Conservation (phyloP, 2,113 vertebrate genomes). For the Pseudolaguvia tuberculata region DNA sequence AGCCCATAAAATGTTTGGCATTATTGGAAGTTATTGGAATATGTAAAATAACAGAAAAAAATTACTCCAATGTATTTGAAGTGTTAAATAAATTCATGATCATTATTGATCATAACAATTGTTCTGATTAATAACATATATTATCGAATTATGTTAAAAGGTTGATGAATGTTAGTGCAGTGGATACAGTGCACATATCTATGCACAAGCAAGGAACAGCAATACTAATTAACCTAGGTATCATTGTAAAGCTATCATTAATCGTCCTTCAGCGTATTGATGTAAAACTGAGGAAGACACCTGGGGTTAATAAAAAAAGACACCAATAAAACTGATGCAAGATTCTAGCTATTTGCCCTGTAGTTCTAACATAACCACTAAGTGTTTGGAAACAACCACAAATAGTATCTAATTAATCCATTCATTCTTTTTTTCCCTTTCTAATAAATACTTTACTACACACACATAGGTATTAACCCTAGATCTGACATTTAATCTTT, state of each 20-base stretch:
- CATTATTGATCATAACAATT: no score
- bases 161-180: background rate
- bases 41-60: no score
- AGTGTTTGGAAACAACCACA: conserved; percentile 25
- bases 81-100: no score
- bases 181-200: background rate
- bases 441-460: conserved; percentile 32
- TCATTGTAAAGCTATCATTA: background rate
- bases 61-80: no score
- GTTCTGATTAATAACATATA: no score
- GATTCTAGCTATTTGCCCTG: conserved; percentile 35
- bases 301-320: conserved; percentile 30
- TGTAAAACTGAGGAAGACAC: conserved; percentile 7
- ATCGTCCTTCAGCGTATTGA: background rate
- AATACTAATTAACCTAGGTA: background rate
- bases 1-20: no score
- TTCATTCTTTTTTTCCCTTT: background rate
- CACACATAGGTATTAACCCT: background rate
- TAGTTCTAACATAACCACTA: conserved; percentile 2
- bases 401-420: conserved; percentile 19
- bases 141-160: no score
- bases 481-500: conserved; percentile 1
- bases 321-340: conserved; percentile 25
- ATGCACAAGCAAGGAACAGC: background rate
- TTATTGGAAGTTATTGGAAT: no score